phyloP scores from a whole-genome alignment of 2,888 invertebrate genomes.

The Abrostola tripartita region DNA sequence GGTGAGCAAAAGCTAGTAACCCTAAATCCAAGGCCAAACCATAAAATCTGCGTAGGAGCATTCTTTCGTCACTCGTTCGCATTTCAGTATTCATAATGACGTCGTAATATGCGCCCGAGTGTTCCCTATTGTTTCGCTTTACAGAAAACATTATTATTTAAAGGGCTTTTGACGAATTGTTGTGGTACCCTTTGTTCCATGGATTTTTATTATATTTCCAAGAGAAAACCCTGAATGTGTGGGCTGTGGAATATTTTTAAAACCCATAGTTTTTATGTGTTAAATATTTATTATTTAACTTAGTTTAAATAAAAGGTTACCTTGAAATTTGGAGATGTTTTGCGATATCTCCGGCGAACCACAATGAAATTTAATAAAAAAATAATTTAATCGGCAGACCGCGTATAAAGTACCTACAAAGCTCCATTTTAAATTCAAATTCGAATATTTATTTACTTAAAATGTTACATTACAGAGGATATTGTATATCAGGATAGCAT shows the following conservation, averaged over 20 bases:
- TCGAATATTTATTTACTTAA: too few relatives aligned
- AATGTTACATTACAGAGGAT: too few relatives aligned
- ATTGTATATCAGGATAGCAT: too few relatives aligned
- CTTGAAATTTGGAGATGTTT: too few relatives aligned
- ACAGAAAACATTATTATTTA: slow-evolving; percentile 31
- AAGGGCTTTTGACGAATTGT: slow-evolving; percentile 36
- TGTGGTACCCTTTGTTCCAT: slow-evolving; percentile 39
- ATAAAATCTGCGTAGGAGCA: slow-evolving; percentile 56
- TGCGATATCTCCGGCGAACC: too few relatives aligned
- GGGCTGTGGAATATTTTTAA: slow-evolving; percentile 7
- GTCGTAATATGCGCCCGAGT: slow-evolving; percentile 59
- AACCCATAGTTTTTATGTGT: too few relatives aligned
- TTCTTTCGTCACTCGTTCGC: slow-evolving; percentile 48
- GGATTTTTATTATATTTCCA: slow-evolving; percentile 30
- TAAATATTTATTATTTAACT: too few relatives aligned
- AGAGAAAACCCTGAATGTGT: slow-evolving; percentile 24
- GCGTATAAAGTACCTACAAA: too few relatives aligned
- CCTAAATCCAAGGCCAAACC: slow-evolving; percentile 54
- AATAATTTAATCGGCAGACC: too few relatives aligned
- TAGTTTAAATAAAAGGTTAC: too few relatives aligned
- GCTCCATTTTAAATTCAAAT: too few relatives aligned
- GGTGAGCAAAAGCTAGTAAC: slow-evolving; percentile 18
- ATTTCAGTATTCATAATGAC: slow-evolving; percentile 52
- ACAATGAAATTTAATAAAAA: too few relatives aligned
- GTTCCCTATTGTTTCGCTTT: slow-evolving; percentile 60